Evolutionary conservation across 2,797 vertebrate species (phyloP).

Genomic region (Synaphobranchus kaupii): DNA sequence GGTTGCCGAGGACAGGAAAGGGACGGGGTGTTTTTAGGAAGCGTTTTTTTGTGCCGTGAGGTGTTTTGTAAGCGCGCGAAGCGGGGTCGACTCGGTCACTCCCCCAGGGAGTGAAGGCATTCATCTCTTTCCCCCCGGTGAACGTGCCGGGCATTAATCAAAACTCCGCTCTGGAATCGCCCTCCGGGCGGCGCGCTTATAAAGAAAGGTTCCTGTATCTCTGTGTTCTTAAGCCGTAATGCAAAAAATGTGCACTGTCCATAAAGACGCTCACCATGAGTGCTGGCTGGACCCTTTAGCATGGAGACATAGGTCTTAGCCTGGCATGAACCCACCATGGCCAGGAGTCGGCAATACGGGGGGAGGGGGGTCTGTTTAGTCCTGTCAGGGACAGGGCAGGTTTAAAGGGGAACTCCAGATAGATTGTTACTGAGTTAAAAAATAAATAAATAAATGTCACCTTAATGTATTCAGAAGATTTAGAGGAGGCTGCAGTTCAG

Average conservation of each 20-base stretch:
- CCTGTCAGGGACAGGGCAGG: too few species aligned
- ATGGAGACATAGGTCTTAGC: too few species aligned
- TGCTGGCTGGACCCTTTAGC: too few species aligned
- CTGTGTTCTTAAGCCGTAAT: background rate
- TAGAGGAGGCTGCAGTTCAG: background rate
- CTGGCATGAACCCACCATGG: too few species aligned
- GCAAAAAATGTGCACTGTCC: background rate
- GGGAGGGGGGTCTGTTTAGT: too few species aligned
- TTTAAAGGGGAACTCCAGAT: too few species aligned
- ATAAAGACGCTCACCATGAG: too few species aligned
- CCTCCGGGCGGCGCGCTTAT: background rate
- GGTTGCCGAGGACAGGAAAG: background rate
- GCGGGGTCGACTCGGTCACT: background rate
- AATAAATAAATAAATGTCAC: too few species aligned
- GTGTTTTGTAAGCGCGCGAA: background rate
- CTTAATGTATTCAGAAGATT: background rate
- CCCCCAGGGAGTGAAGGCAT: background rate
- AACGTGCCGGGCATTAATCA: background rate
- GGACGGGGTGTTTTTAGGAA: background rate
- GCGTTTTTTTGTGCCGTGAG: background rate
- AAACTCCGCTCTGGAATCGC: background rate
- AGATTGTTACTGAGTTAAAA: too few species aligned
- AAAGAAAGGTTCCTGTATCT: background rate
- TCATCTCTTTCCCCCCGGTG: background rate
- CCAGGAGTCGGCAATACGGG: too few species aligned